Base-by-base conservation (phyloP, 2,888 invertebrate genomes). In the Philereme vetulata region DNA sequence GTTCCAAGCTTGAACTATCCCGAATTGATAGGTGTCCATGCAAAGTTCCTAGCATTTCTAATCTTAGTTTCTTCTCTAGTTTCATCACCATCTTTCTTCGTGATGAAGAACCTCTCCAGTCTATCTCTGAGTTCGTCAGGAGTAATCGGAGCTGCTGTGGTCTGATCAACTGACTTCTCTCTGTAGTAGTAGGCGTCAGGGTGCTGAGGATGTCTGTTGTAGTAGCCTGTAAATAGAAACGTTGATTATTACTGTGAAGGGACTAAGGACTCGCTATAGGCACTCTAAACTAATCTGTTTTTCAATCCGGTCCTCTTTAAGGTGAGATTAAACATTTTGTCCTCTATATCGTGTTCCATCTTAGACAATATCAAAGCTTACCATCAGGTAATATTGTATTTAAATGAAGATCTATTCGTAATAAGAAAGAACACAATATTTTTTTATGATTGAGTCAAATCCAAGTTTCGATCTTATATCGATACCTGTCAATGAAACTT, bases 91-190 rank as follows among this genome's bases (percentile, higher is more conserved):
- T 84, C 84, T 56, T 92, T 90, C 56, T 92, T 92, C 0, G 92
- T 90, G 9, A 92, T 80, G 44, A 93, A 93, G 0, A 94, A 78
- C 66, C 90, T 86, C 64, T 91, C 88, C 46, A 93, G 80, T 61
- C 94, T 83, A 43, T 92, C 91, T 51, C 90, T 82, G 0, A 93
- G 77, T 72, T 94, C 94, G n/a, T 86, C 90, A 0, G 94, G 93
- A 0, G 93, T 86, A 50, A 90, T 88, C 0, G 92, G 90, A 0
- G 85, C 72, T 0, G 88, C 88, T 7, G 92, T 89, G 0, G 90
- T 77, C 0, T 56, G 61, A 4, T 89, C 89, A 34, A 74, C 69
- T 40, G 86, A 78, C 55, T 90, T 90, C 50, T 91, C 90, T 64
- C 81, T 79, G 64, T 85, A 90, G 67, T 79, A 85, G 61, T 86